Evolutionary conservation across 2,113 vertebrate genomes (phyloP).

Genomic region (Telmatochromis sp.): DNA sequence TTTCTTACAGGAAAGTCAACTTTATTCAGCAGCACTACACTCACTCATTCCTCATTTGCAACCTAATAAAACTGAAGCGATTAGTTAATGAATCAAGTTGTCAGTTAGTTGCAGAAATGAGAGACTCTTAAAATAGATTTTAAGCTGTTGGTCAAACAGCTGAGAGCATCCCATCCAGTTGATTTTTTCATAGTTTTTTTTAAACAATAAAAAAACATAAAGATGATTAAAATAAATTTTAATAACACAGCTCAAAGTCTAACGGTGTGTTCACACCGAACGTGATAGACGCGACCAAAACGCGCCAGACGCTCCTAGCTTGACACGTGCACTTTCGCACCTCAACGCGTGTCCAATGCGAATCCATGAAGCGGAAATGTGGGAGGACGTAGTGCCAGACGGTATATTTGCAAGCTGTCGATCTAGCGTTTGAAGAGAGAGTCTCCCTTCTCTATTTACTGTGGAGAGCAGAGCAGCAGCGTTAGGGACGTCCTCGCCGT

Average conservation of each 20-base stretch:
- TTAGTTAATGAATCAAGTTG: not conserved
- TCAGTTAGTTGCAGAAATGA: not conserved
- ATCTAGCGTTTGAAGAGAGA: not conserved
- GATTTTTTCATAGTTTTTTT: not conserved
- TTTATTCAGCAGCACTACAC: not conserved
- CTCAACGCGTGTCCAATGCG: rapidly evolving
- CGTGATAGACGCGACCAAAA: rapidly evolving
- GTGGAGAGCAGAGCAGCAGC: not conserved
- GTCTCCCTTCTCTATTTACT: not conserved
- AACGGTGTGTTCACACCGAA: not conserved
- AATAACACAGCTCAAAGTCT: not conserved
- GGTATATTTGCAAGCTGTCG: not conserved
- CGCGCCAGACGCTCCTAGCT: not conserved
- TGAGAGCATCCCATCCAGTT: rapidly evolving
- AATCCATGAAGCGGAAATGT: not conserved
- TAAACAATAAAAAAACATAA: not conserved
- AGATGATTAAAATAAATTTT: not conserved
- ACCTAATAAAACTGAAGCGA: not conserved
- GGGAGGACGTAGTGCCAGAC: rapidly evolving
- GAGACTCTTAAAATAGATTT: not conserved
- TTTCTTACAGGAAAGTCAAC: not conserved
- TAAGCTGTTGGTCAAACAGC: not conserved
- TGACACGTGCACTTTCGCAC: rapidly evolving
- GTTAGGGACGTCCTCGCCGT: rapidly evolving
- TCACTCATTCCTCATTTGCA: not conserved